These are phyloP conservation scores for Bergia sp. DNA, from an alignment of 92 coral and sea anemone genomes.

Conservation along the genomic window DNA sequence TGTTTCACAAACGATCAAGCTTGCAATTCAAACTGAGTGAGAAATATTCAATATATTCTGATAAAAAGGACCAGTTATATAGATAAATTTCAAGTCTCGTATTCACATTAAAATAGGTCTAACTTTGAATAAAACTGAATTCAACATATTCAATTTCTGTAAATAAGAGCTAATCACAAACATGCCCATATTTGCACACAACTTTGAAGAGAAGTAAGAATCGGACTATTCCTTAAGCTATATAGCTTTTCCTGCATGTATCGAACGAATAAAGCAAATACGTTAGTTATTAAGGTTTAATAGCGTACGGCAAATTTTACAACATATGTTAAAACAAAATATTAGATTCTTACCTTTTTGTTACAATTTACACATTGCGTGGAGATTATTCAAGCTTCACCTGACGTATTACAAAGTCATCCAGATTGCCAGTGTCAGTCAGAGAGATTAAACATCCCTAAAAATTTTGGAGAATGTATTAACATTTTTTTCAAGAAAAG, in stretches of 20 bases:
- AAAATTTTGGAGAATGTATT: not conserved
- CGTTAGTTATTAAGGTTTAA: too few relatives aligned
- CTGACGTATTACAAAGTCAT: not conserved
- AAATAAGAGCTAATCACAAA: not conserved
- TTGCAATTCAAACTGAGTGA: not conserved
- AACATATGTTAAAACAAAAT: too few relatives aligned
- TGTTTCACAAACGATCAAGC: not conserved
- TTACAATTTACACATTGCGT: not conserved
- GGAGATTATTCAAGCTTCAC: not conserved
- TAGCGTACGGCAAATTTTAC: not conserved
- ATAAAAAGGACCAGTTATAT: not conserved
- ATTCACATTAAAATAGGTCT: not conserved
- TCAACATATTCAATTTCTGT: not conserved
- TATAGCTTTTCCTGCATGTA: not conserved
- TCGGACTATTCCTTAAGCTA: not conserved
- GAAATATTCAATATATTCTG: too few relatives aligned
- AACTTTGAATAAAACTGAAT: not conserved
- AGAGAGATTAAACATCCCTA: not conserved
- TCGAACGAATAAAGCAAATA: not conserved
- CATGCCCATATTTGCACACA: not conserved
- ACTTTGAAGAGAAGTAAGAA: not conserved
- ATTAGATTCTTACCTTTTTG: too few relatives aligned
- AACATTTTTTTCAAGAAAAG: not conserved
- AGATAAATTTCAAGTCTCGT: not conserved
- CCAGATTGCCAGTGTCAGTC: not conserved